Evolutionary conservation across 2,888 invertebrate species (phyloP).

Genomic region (Tanytarsus gracilentus): DNA sequence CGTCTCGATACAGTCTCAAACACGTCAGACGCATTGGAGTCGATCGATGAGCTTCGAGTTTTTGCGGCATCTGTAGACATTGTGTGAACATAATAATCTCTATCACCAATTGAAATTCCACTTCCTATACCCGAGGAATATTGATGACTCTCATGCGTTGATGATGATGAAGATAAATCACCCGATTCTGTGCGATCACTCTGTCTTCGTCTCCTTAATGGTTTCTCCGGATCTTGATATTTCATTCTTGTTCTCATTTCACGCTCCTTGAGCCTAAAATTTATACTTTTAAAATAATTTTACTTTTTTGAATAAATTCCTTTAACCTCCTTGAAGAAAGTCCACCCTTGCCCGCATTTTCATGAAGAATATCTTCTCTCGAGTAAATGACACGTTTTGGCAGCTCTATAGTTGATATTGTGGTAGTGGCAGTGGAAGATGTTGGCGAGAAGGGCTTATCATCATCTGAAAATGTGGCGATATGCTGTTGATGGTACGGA

Average conservation of each 20-base stretch:
- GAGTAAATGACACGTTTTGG: conserved; percentile 46
- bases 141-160: conserved; percentile 27
- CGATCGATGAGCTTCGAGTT: conserved; percentile 31
- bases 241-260: conserved; percentile 31
- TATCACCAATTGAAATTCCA: conserved; percentile 17
- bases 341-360: conserved; percentile 60
- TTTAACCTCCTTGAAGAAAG: conserved; percentile 30
- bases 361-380: conserved; percentile 65
- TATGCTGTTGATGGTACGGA: conserved; percentile 30
- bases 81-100: conserved; percentile 25
- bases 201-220: conserved; percentile 30
- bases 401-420: conserved; percentile 25
- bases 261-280: conserved; percentile 15
- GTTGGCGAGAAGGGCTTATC: conserved; percentile 20
- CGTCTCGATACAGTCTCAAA: conserved; percentile 40
- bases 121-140: conserved; percentile 17
- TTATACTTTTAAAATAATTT: neutral
- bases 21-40: conserved; percentile 29
- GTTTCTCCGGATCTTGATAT: conserved; percentile 31
- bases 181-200: conserved; percentile 30
- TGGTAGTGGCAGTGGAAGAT: conserved; percentile 2
- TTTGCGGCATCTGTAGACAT: conserved; percentile 28
- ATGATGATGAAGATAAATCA: conserved; percentile 23
- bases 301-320: neutral
- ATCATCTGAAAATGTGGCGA: conserved; percentile 21